Conservation (phyloP, 1,140 invertebrate species). For the Aphaenogaster floridana region DNA sequence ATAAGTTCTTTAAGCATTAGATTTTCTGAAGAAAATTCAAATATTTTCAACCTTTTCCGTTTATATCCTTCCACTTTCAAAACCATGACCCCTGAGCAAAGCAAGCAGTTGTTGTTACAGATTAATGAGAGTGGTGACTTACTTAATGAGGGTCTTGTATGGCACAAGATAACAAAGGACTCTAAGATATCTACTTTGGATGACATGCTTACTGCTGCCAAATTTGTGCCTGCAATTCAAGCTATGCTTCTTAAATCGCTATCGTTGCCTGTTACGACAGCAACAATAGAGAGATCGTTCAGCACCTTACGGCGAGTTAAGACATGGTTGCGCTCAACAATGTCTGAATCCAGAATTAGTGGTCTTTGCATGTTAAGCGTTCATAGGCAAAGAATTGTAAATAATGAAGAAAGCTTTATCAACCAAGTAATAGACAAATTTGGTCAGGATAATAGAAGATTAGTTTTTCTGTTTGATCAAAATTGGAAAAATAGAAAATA, state of each 20-base stretch:
- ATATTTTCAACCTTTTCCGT: conserved; percentile 1
- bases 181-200: too few species aligned
- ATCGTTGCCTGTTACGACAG: conserved; percentile 22
- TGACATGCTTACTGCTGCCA: neutral
- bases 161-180: neutral
- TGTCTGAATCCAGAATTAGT: conserved; percentile 24
- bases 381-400: neutral
- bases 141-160: conserved; percentile 20
- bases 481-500: too few species aligned
- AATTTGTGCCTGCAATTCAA: conserved; percentile 21
- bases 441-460: too few species aligned
- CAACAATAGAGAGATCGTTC: conserved; percentile 17
- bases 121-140: neutral
- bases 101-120: neutral
- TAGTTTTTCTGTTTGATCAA: too few species aligned
- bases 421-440: too few species aligned
- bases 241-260: neutral
- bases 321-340: conserved; percentile 19
- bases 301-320: conserved; percentile 22
- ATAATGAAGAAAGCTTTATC: neutral
- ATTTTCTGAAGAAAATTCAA: conserved; percentile 29
- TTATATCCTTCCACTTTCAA: conserved; percentile 3
- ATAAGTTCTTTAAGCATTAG: conserved; percentile 3
- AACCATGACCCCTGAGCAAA: neutral
- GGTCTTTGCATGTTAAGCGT: conserved; percentile 5